These are phyloP conservation scores for Ephydatia muelleri DNA, from an alignment of 37 sponge, comb jelly and placozoan genomes.

Conservation along the genomic window DNA sequence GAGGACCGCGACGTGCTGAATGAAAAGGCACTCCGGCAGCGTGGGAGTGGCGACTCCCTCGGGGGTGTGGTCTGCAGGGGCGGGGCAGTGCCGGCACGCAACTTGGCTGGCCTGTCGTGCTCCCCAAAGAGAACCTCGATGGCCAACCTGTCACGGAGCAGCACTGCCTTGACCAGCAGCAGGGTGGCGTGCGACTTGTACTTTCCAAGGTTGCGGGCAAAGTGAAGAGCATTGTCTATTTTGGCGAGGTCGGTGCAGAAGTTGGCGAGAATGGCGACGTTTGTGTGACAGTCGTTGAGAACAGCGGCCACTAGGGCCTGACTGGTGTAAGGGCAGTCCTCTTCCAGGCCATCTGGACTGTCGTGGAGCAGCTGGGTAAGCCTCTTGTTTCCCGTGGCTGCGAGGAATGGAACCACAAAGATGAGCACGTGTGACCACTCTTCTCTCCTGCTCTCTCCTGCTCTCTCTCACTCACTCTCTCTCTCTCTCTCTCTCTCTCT, in stretches of 20 bases:
- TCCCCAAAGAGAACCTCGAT: slow-evolving; percentile 65
- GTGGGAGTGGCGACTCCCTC: too few species aligned
- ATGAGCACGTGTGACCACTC: too few species aligned
- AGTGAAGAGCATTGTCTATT: slow-evolving; percentile 41
- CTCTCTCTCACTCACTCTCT: too few species aligned
- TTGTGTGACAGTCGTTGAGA: slow-evolving; percentile 39
- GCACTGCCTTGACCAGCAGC: slow-evolving; percentile 62
- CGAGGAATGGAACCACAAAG: too few species aligned
- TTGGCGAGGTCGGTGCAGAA: slow-evolving; percentile 33
- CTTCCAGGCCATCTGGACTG: slow-evolving; percentile 7
- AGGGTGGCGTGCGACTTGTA: slow-evolving; percentile 53
- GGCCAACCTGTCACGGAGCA: slow-evolving; percentile 26
- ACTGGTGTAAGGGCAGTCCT: slow-evolving; percentile 51
- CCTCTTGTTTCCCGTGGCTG: slow-evolving; percentile 40
- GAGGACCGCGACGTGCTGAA: too few species aligned
- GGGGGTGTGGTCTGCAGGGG: too few species aligned
- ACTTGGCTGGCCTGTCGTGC: neutral
- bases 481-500: too few species aligned
- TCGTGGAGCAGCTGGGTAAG: slow-evolving; percentile 52
- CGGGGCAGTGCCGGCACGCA: neutral
- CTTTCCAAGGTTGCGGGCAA: slow-evolving; percentile 27
- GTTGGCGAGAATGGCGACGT: slow-evolving; percentile 56
- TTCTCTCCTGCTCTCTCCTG: too few species aligned
- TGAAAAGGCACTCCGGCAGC: too few species aligned
- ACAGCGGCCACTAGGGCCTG: slow-evolving; percentile 62